phyloP scores from a whole-genome alignment of 2,888 invertebrate species.

The Tillus elongatus region DNA sequence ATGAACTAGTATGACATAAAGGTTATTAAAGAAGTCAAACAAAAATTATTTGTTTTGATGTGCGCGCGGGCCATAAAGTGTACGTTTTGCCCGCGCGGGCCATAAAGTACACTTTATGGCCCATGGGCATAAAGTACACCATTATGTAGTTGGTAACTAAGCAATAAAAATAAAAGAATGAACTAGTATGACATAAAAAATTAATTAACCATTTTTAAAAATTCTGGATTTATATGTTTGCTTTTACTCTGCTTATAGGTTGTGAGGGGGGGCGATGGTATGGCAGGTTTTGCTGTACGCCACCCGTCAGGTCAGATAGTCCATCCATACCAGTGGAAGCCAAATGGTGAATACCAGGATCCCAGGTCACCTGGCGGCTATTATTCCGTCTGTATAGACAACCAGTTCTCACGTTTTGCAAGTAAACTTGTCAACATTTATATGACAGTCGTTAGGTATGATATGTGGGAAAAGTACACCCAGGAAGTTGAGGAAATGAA shows the following conservation, averaged over 20 bases:
- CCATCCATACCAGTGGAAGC: constrained; percentile 83
- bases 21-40: no score
- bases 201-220: no score
- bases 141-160: no score
- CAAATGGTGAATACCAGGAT: constrained; percentile 84
- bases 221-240: no score
- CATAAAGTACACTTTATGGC: no score
- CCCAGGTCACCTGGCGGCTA: constrained; percentile 73
- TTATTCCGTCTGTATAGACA: constrained; percentile 85
- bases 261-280: constrained; percentile 85
- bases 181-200: no score
- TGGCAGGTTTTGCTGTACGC: constrained; percentile 85
- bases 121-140: no score
- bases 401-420: constrained; percentile 86
- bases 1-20: no score
- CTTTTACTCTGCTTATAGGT: constrained; percentile 50
- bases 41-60: no score
- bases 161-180: no score
- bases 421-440: constrained; percentile 84
- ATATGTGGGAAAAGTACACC: constrained; percentile 87
- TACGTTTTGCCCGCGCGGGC: no score
- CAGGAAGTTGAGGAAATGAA: constrained; percentile 82
- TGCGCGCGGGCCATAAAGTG: no score
- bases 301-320: constrained; percentile 78
- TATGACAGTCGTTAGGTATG: constrained; percentile 83